Conservation (phyloP, 1,140 invertebrate species). For the Asobara japonica region DNA sequence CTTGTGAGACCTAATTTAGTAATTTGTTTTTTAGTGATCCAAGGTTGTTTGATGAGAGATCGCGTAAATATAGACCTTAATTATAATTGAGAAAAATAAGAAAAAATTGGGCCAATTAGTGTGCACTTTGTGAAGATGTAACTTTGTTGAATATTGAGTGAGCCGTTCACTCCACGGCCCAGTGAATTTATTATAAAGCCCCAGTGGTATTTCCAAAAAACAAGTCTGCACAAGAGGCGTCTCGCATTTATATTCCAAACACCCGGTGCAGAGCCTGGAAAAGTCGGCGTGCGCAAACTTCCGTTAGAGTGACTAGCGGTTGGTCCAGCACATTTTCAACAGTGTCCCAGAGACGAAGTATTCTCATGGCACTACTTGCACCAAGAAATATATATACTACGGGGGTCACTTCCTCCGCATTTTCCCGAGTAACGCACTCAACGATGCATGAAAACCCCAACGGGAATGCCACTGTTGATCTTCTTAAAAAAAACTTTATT, state of each 20-base stretch:
- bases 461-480: background rate
- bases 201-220: constrained; percentile 18
- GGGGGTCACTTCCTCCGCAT: background rate
- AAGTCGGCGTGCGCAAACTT: constrained; percentile 32
- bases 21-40: too few relatives aligned
- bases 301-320: constrained; percentile 19
- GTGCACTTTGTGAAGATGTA: background rate
- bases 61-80: too few relatives aligned
- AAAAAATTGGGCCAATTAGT: background rate
- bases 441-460: constrained; percentile 8
- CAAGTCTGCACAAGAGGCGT: constrained; percentile 23
- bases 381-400: constrained; percentile 5
- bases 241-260: constrained; percentile 36
- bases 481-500: background rate
- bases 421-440: background rate
- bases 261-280: constrained; percentile 28
- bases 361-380: constrained; percentile 8
- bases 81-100: background rate
- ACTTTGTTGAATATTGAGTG: constrained; percentile 32
- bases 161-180: constrained; percentile 9
- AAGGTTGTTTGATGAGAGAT: too few relatives aligned
- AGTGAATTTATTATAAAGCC: constrained; percentile 32
- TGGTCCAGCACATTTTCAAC: constrained; percentile 11
- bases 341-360: constrained; percentile 22
- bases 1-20: too few relatives aligned